Conservation (phyloP, 1,140 invertebrate species). For the Myzus persicae region DNA sequence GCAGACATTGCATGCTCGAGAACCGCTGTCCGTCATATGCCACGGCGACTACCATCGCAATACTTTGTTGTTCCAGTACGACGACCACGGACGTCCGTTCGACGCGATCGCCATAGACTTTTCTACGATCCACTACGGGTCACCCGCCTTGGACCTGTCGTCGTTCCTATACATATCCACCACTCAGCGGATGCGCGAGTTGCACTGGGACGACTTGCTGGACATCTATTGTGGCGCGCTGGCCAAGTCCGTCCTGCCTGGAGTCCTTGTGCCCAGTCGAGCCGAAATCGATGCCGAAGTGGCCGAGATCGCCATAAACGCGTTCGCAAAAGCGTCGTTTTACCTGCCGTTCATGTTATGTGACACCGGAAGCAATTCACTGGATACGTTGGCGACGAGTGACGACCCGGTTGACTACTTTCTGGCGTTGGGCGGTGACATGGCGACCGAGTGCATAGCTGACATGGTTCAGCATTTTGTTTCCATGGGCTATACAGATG, state of each 20-base stretch:
- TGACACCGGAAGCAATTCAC: too few species aligned
- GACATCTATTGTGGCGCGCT: neutral
- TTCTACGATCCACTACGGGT: neutral
- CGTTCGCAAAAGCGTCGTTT: neutral
- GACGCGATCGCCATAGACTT: neutral
- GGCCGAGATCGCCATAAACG: slow-evolving; percentile 60
- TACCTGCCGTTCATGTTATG: neutral
- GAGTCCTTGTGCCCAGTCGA: neutral
- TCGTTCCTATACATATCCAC: neutral
- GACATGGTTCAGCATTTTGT: slow-evolving; percentile 62
- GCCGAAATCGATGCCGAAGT: too few species aligned
- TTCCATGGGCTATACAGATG: slow-evolving; percentile 3
- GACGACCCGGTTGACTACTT: neutral
- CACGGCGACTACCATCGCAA: neutral
- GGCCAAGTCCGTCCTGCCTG: neutral
- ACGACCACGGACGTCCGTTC: neutral
- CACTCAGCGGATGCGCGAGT: neutral
- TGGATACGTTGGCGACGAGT: too few species aligned
- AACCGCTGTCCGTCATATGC: neutral
- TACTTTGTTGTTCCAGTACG: neutral
- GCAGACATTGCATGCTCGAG: neutral
- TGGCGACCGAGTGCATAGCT: slow-evolving; percentile 64
- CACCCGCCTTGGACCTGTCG: neutral
- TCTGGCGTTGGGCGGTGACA: slow-evolving; percentile 64
- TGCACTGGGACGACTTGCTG: neutral